Base-by-base conservation (phyloP, 2,888 invertebrate genomes). In the Tryphoninae sp. region DNA sequence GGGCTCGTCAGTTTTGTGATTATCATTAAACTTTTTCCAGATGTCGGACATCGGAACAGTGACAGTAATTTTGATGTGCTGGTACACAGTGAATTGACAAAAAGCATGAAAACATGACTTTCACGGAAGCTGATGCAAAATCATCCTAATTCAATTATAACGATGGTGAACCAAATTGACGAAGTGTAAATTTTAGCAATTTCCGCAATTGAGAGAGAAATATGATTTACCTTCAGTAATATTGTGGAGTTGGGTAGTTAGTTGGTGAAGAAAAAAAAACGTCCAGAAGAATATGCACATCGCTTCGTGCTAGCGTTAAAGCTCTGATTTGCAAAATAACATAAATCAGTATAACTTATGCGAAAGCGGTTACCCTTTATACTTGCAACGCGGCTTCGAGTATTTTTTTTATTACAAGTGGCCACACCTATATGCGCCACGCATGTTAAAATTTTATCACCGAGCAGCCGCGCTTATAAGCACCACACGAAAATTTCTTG, bases 261-360 rank as follows among this genome's bases (percentile, higher is more conserved):
- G 80, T 76, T 83, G 81, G 80, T 71, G 76, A 61, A 76, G 80
- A 82, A 84, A 82, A 72, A 75, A 82, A 82, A 82, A 72, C 75
- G 59, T 67, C 33, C 40, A 74, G 76, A 82, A 76, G 72, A 75
- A 67, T 75, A 61, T 81, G 84, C 78, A 83, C 69, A 65, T 23
- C 82, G 83, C 84, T 84, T 84, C 73, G 77, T 84, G 78, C 83
- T 40, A 73, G 68, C 67, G 73, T 81, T 84, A 84, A 86, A 86
- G 81, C 59, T 64, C 75, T 84, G 84, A 86, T 86, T 86, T 84
- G 86, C 83, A 84, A 82, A 6, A 19, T 77, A 62, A 81, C 81
- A 84, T 86, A 86, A 86, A 86, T 86, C 86, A 86, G 81, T 80
- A 75, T 61, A 79, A 82, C 83, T 80, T 81, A 72, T 75, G 64